Evolutionary conservation across 1,140 invertebrate genomes (phyloP).

Genomic region (Charaxes varanes): DNA sequence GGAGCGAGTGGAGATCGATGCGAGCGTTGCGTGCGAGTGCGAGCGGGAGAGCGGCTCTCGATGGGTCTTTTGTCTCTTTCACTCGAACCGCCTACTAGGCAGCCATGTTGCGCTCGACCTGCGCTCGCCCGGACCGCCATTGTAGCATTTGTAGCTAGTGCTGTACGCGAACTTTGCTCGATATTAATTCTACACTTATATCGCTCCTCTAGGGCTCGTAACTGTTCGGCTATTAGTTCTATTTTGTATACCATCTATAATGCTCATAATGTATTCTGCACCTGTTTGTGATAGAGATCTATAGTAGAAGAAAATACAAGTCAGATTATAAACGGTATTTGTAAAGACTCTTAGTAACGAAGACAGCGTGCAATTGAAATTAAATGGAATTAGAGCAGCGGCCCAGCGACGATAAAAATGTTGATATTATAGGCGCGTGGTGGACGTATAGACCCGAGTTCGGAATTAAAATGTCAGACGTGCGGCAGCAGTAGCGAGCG

Average conservation of each 20-base stretch:
- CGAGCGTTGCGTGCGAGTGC: slow-evolving; percentile 61
- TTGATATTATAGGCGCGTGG: slow-evolving; percentile 53
- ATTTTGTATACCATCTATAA: too few relatives aligned
- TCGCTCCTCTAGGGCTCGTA: slow-evolving; percentile 8
- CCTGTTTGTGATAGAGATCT: too few relatives aligned
- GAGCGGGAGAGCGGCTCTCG: slow-evolving; percentile 40
- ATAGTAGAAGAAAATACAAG: background rate
- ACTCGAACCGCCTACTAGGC: slow-evolving; percentile 69
- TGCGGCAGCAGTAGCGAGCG: slow-evolving; percentile 47
- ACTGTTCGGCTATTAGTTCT: too few relatives aligned
- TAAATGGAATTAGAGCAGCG: slow-evolving; percentile 20
- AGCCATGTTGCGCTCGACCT: slow-evolving; percentile 73
- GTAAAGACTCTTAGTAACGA: background rate
- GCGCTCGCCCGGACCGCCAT: slow-evolving; percentile 71
- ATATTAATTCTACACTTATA: slow-evolving; percentile 33
- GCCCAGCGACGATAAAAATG: slow-evolving; percentile 60
- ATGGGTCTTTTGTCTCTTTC: slow-evolving; percentile 46
- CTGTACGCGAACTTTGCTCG: slow-evolving; percentile 48
- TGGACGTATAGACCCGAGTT: slow-evolving; percentile 50
- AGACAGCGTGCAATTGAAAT: slow-evolving; percentile 2
- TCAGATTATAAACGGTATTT: background rate
- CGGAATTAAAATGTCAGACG: slow-evolving; percentile 74
- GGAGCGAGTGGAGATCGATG: slow-evolving; percentile 70
- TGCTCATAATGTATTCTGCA: too few relatives aligned
- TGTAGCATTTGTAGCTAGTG: slow-evolving; percentile 67